A percentile compares a stretch with the other conserved stretches of the same genome.
phyloP scores from a whole-genome alignment of 2,113 vertebrate species.

The Alouatta palliata region DNA sequence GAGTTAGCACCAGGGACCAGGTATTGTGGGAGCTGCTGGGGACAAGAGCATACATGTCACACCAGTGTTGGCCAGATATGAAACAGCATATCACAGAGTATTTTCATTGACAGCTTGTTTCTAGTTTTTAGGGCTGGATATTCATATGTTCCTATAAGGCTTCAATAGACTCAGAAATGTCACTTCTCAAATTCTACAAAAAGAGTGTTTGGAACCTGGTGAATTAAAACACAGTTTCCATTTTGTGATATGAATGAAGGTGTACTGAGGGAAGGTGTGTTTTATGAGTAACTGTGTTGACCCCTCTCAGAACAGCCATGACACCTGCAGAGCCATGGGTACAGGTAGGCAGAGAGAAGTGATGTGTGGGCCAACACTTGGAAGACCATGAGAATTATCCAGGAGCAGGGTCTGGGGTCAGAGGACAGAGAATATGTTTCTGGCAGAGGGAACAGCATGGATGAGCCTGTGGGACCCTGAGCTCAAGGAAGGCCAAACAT shows the following conservation, averaged over 20 bases:
- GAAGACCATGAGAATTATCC: not conserved
- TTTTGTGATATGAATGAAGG: no score
- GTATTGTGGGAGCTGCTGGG: no score
- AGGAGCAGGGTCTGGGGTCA: not conserved
- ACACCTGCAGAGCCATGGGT: fast-evolving
- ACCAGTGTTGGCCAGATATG: no score
- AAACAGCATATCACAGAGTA: no score
- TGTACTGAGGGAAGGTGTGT: fast-evolving
- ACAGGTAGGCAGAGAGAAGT: fast-evolving
- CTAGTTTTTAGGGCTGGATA: no score
- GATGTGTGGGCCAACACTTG: not conserved
- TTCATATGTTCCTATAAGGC: no score
- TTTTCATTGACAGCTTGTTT: no score
- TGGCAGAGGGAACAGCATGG: not conserved
- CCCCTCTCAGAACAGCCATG: fast-evolving
- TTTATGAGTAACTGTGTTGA: fast-evolving
- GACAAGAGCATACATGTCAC: fast-evolving
- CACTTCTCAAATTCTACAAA: no score
- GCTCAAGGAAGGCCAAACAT: no score
- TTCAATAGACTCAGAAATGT: no score
- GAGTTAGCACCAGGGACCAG: not conserved
- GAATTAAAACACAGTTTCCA: no score
- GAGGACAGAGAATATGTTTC: not conserved
- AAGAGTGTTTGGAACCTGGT: no score
- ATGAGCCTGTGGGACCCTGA: not conserved